Base-by-base conservation (phyloP, 2,797 vertebrate genomes). In the Tokudaia muenninki region DNA sequence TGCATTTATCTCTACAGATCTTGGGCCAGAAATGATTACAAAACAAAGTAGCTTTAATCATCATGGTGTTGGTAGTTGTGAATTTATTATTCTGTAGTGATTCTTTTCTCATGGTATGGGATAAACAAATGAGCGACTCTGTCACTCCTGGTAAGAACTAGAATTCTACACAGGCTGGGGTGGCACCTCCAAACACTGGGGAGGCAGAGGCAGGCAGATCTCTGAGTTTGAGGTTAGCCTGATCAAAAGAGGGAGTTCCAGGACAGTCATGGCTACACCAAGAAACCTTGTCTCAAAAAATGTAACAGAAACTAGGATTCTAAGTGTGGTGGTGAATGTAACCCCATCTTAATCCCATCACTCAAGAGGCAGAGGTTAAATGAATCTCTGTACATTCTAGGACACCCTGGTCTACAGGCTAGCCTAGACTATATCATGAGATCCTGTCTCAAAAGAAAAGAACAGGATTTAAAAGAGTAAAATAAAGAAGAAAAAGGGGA, bases 21-120 rank as follows among this genome's bases (percentile, higher is more conserved):
- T 74, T 67, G 57, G 63, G 80, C 95, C 75, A 91, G 82, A 93
- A 96, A 72, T 74, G 86, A 87, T 94, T 74, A 93, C 87, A 93
- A 92, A 95, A 67, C 63, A 96, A 91, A 95, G 90, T 84, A 87
- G 47, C 31, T 95, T 93, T 77, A 61, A 65, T 93, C 89, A 90
- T 61, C 24, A 77, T 7, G 37, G 24, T 26, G 13, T 77, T 61
- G n/a, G 29, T 65, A 93, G 47, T 37, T 57, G 8, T 26, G 82
- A n/a, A 55, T 52, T 80, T 91, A n/a, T 47, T 88, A 44, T 87
- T 94, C 82, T 90, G 70, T 90, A 24, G 87, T 57, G 10, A 29
- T 94, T 61, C 47, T 55, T 89, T 84, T 26, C 90, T 22, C 31
- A 34, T 22, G 19, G 50, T 22, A 78, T 24, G 50, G 41, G 75